A percentile compares a stretch with the other conserved stretches of the same genome.
Conservation (phyloP, 92 coral and sea anemone genomes). For the Epizoanthus stellaris region DNA sequence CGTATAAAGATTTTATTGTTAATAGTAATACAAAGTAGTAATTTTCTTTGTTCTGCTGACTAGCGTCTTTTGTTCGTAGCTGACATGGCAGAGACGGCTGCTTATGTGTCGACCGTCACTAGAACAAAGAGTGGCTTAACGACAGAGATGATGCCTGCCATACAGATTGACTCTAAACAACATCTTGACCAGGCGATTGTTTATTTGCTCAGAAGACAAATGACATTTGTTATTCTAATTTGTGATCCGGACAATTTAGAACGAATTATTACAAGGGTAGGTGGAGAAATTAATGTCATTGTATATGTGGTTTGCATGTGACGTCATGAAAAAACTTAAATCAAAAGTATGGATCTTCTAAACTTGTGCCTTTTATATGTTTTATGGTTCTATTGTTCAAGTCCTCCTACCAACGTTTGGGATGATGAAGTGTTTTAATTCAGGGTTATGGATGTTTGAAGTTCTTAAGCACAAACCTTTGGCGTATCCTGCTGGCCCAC, state of each 20-base stretch:
- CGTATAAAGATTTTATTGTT: too few species aligned
- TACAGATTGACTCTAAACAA: constrained; percentile 6
- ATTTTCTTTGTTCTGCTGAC: too few species aligned
- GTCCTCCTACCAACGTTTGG: too few species aligned
- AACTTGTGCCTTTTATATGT: too few species aligned
- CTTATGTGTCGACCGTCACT: constrained; percentile 18
- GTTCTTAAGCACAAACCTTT: too few species aligned
- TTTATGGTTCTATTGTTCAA: too few species aligned
- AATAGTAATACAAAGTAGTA: too few species aligned
- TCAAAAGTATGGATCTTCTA: too few species aligned
- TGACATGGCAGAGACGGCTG: constrained; percentile 14
- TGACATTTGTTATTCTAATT: constrained; percentile 21
- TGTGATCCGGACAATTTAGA: constrained; percentile 27
- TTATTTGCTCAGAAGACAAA: constrained; percentile 16
- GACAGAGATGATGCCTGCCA: constrained; percentile 30
- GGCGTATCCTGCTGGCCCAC: too few species aligned
- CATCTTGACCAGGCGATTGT: constrained; percentile 25
- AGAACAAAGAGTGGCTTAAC: constrained; percentile 9
- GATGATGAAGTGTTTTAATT: too few species aligned
- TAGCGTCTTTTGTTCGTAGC: neutral
- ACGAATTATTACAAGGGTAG: constrained; percentile 27
- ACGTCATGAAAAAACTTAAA: neutral
- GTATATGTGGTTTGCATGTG: neutral
- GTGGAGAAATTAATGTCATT: neutral
- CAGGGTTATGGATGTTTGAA: too few species aligned